These are phyloP conservation scores for Cataglyphis hispanica DNA, from an alignment of 1,140 invertebrate species.

Conservation along the genomic window DNA sequence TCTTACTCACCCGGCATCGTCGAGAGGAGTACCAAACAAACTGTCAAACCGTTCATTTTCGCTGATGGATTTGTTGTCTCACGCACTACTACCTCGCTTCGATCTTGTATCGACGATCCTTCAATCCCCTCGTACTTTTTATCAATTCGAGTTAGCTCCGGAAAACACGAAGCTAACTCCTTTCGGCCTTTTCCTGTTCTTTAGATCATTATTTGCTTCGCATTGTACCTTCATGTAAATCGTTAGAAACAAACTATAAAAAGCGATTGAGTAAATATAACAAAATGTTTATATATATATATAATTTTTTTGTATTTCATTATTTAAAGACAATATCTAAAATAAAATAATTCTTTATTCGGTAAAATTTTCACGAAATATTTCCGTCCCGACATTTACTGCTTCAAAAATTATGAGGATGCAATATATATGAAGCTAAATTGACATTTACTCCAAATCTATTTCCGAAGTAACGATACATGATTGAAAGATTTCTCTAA, in stretches of 20 bases:
- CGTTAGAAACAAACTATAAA: neutral
- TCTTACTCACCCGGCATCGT: constrained; percentile 62
- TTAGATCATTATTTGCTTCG: neutral
- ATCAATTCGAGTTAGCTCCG: neutral
- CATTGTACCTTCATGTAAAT: neutral
- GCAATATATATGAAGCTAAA: neutral
- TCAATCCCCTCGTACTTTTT: constrained; percentile 11
- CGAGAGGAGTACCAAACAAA: constrained; percentile 64
- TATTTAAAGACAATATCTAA: neutral
- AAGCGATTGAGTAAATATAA: neutral
- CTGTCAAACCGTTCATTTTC: constrained; percentile 52
- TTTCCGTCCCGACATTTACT: neutral
- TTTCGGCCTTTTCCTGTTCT: neutral
- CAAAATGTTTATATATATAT: neutral
- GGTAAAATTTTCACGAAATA: neutral
- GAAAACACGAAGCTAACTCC: neutral
- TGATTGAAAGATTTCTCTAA: neutral
- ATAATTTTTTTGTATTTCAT: neutral
- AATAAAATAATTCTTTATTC: neutral
- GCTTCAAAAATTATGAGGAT: neutral
- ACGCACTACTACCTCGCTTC: neutral
- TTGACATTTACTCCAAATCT: neutral
- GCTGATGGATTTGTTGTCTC: constrained; percentile 29
- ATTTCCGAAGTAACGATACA: neutral
- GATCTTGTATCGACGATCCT: constrained; percentile 3